phyloP scores from a whole-genome alignment of 2,888 invertebrate species.

The Drosophila kambysellisi region DNA sequence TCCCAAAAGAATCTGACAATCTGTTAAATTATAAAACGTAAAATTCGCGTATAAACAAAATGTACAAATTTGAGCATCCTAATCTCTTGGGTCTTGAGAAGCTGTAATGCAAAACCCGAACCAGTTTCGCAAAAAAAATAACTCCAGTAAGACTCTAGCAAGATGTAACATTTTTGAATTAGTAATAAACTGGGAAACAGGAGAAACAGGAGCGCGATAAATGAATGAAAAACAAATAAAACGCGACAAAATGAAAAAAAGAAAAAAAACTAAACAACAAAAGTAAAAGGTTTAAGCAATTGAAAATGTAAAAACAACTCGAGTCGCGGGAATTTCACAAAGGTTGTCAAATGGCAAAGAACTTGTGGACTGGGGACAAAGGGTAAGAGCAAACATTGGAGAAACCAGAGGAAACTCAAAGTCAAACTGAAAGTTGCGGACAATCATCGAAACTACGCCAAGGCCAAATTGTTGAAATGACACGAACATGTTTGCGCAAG shows the following conservation, averaged over 20 bases:
- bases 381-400: not conserved
- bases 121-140: not conserved
- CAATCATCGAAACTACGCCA: conserved; percentile 24
- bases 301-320: conserved; percentile 43
- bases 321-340: conserved; percentile 32
- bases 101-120: conserved; percentile 23
- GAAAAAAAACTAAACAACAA: conserved; percentile 9
- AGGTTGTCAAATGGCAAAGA: conserved; percentile 49
- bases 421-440: conserved; percentile 5
- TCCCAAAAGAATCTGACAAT: conserved; percentile 60
- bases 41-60: conserved; percentile 50
- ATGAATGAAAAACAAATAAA: conserved; percentile 71
- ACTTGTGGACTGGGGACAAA: not conserved
- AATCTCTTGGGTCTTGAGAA: conserved; percentile 57
- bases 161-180: conserved; percentile 75
- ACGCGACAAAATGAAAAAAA: conserved; percentile 24
- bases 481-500: conserved; percentile 7
- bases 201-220: conserved; percentile 61
- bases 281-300: conserved; percentile 46
- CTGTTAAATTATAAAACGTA: conserved; percentile 69
- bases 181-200: conserved; percentile 74
- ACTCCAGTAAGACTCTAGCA: conserved; percentile 56
- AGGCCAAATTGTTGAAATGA: not conserved
- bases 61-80: conserved; percentile 48
- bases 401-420: conserved; percentile 8